Evolutionary conservation across 2,888 invertebrate genomes (phyloP).

Genomic region (Drosophila dives): DNA sequence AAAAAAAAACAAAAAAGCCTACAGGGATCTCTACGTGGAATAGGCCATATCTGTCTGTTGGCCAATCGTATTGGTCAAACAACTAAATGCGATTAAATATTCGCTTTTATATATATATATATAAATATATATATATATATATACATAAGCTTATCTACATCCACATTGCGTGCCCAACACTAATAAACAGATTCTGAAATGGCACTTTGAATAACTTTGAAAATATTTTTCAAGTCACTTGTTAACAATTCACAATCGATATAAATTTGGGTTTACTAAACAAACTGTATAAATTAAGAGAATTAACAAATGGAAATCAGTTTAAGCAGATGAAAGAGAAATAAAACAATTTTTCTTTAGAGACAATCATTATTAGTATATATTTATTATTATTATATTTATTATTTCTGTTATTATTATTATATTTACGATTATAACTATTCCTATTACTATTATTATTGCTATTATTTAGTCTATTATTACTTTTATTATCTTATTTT

Average conservation of each 20-base stretch:
- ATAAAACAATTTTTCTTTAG: constrained; percentile 23
- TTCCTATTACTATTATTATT: too few relatives aligned
- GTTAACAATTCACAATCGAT: neutral
- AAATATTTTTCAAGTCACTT: neutral
- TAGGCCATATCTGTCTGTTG: neutral
- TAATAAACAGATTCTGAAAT: neutral
- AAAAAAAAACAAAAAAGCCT: neutral
- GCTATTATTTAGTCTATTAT: too few relatives aligned
- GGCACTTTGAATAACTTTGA: neutral
- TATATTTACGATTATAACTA: too few relatives aligned
- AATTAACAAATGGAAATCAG: constrained; percentile 25
- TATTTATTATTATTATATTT: too few relatives aligned
- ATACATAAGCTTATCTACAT: neutral
- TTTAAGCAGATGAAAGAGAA: constrained; percentile 11
- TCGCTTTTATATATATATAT: neutral
- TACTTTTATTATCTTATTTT: too few relatives aligned
- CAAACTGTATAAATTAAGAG: constrained; percentile 6
- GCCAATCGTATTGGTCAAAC: constrained; percentile 4
- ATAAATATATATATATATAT: neutral
- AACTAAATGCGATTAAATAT: neutral
- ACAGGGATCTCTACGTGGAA: constrained; percentile 8
- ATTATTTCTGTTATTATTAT: too few relatives aligned
- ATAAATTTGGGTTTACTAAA: neutral
- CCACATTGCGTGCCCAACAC: neutral
- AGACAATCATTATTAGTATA: too few relatives aligned